phyloP scores from a whole-genome alignment of 64 coral and sea anemone genomes.

The Stichodactyla mertensii region DNA sequence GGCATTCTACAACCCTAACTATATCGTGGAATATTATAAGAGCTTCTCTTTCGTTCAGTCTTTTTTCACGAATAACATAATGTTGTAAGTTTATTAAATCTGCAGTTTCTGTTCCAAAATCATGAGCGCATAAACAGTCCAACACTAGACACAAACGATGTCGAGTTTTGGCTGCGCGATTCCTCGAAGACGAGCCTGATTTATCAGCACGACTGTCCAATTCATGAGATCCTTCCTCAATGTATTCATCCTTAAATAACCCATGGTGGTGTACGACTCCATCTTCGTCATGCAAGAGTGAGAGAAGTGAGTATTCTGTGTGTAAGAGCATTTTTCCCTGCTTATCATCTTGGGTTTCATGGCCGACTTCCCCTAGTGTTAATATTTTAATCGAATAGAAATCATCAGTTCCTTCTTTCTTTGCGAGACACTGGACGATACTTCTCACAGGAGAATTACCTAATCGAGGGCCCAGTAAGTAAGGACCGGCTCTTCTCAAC shows the following conservation, averaged over 20 bases:
- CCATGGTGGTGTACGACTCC: constrained; percentile 96
- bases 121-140: constrained; percentile 94
- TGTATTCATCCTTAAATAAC: constrained; percentile 93
- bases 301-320: constrained; percentile 91
- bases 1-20: constrained; percentile 90
- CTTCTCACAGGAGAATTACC: constrained; percentile 97
- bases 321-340: constrained; percentile 97
- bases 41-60: constrained; percentile 87
- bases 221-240: constrained; percentile 57
- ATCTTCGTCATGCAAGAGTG: constrained; percentile 87
- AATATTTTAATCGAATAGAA: constrained; percentile 98
- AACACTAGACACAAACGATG: constrained; percentile 89
- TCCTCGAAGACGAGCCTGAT: not conserved
- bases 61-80: constrained; percentile 97
- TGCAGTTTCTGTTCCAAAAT: constrained; percentile 75
- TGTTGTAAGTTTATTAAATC: constrained; percentile 98
- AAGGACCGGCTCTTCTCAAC: constrained; percentile 86
- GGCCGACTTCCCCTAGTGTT: constrained; percentile 83
- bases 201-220: not conserved
- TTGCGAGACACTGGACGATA: constrained; percentile 97
- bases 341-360: constrained; percentile 90
- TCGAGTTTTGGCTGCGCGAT: constrained; percentile 42
- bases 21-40: constrained; percentile 96
- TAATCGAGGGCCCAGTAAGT: constrained; percentile 86
- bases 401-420: constrained; percentile 95